Percentiles rank a stretch among this genome's conserved stretches.
Evolutionary conservation across 2,888 invertebrate species (phyloP).

Genomic region (Thalpophila matura): DNA sequence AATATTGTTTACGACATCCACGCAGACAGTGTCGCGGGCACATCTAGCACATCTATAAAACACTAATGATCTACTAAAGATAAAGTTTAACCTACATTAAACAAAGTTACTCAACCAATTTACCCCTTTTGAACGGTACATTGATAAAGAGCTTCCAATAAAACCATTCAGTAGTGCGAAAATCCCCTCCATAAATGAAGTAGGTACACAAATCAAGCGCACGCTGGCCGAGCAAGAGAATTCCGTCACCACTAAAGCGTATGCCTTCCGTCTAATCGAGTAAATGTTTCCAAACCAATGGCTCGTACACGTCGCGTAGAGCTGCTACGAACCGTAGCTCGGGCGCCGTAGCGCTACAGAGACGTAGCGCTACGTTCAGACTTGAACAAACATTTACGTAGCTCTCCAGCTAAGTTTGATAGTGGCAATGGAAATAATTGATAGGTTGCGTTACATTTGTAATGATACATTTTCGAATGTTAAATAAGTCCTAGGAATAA

Average conservation of each 20-base stretch:
- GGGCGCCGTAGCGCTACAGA: slow-evolving; percentile 69
- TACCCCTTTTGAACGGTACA: slow-evolving; percentile 45
- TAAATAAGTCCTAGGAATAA: not conserved
- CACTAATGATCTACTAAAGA: slow-evolving; percentile 11
- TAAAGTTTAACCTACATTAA: slow-evolving; percentile 17
- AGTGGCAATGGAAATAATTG: slow-evolving; percentile 65
- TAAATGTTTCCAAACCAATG: slow-evolving; percentile 86
- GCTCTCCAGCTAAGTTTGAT: slow-evolving; percentile 67
- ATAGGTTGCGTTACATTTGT: slow-evolving; percentile 53
- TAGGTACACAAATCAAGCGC: slow-evolving; percentile 70
- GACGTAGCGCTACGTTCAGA: slow-evolving; percentile 69
- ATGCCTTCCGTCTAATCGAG: slow-evolving; percentile 86
- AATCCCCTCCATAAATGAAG: slow-evolving; percentile 59
- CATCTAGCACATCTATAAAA: not conserved
- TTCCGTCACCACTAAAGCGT: slow-evolving; percentile 83
- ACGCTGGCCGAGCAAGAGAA: slow-evolving; percentile 75
- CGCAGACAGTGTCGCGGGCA: not conserved
- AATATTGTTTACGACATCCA: not conserved
- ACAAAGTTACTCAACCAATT: slow-evolving; percentile 30
- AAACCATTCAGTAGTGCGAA: slow-evolving; percentile 57
- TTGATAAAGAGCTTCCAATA: slow-evolving; percentile 48
- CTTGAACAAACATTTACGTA: slow-evolving; percentile 80
- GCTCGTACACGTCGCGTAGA: slow-evolving; percentile 80
- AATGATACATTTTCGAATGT: not conserved
- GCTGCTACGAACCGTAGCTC: slow-evolving; percentile 76